phyloP scores from a whole-genome alignment of 2,113 vertebrate genomes.

The Pollachius pollachius region DNA sequence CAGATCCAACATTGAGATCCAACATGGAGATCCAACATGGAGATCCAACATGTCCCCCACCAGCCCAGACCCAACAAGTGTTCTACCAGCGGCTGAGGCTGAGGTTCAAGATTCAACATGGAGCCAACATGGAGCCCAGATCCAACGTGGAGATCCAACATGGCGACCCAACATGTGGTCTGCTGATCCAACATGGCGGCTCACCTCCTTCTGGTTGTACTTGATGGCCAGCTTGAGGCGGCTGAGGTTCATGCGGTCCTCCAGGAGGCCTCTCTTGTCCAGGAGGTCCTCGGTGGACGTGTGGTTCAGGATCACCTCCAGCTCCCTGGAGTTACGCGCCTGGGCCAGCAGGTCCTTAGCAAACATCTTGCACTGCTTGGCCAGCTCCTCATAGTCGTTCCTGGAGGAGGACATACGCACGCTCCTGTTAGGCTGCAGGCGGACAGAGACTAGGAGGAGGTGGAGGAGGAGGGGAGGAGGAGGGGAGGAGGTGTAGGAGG shows the following conservation, averaged over 20 bases:
- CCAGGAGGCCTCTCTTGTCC: constrained; percentile 90
- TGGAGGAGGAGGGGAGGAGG: no score
- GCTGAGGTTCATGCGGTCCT: constrained; percentile 98
- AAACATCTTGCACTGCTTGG: constrained; percentile 98
- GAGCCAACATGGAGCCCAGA: no score
- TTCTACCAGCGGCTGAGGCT: no score
- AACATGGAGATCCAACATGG: no score
- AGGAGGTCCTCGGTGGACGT: constrained; percentile 90
- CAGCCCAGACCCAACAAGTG: no score
- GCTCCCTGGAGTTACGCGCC: constrained; percentile 95
- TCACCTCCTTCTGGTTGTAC: constrained; percentile 98
- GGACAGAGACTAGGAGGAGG: no score
- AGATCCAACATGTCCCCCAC: no score
- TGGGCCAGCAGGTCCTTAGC: constrained; percentile 98
- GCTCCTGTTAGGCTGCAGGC: background rate
- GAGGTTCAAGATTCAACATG: no score
- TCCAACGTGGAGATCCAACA: no score
- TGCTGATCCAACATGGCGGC: constrained; percentile 1
- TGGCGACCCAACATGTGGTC: no score
- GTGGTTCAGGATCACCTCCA: constrained; percentile 97
- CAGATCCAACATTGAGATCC: no score
- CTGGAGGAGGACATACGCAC: constrained; percentile 64
- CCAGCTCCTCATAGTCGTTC: constrained; percentile 97
- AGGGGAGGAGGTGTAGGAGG: no score
- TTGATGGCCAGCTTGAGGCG: constrained; percentile 98